phyloP scores from a whole-genome alignment of 2,888 invertebrate species.

The Gastracanthus pulcherrimus region DNA sequence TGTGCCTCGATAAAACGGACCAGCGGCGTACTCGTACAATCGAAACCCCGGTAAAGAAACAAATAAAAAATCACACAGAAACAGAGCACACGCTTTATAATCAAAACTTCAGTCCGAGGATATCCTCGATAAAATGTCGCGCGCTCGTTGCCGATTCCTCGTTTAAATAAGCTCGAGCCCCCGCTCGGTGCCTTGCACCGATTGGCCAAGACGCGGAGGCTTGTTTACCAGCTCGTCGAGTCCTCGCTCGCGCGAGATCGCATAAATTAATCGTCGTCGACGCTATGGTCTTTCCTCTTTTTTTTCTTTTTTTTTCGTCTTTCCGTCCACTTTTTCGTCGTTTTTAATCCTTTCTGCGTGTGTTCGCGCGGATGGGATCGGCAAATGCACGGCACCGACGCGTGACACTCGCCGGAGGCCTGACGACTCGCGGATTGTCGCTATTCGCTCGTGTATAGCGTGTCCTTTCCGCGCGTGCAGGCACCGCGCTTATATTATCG shows the following conservation, averaged over 20 bases:
- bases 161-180: slow-evolving; percentile 61
- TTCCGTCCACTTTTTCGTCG: not conserved
- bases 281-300: too few species aligned
- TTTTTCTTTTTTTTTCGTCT: slow-evolving; percentile 21
- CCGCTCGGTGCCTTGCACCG: slow-evolving; percentile 23
- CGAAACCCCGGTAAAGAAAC: too few species aligned
- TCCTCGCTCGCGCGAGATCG: not conserved
- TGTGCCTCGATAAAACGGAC: slow-evolving; percentile 12
- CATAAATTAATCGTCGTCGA: slow-evolving; percentile 36
- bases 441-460: too few species aligned
- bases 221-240: slow-evolving; percentile 66
- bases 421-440: not conserved
- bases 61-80: too few species aligned
- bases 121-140: slow-evolving; percentile 20
- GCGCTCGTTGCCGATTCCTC: not conserved
- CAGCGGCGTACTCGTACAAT: not conserved
- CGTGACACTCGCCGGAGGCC: not conserved
- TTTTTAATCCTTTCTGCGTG: not conserved
- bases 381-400: not conserved
- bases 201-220: slow-evolving; percentile 72
- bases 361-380: not conserved
- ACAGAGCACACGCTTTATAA: too few species aligned
- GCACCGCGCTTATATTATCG: not conserved
- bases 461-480: too few species aligned
- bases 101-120: too few species aligned